Evolutionary conservation across 2,113 vertebrate species (phyloP).

Genomic region (Capricornis sumatraensis): DNA sequence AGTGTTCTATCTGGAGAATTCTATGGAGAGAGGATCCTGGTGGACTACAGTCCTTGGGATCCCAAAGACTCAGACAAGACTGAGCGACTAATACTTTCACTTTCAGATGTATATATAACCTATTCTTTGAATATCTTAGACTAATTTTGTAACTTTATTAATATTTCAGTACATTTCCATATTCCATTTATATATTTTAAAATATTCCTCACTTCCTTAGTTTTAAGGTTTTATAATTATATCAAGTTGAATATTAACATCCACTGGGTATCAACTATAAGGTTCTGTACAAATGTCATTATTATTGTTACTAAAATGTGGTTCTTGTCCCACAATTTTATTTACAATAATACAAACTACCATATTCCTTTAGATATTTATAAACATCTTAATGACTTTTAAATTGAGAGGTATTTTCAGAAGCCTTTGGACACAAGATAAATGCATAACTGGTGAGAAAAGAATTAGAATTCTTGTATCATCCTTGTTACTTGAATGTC

Average conservation of each 20-base stretch:
- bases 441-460: conserved; percentile 20
- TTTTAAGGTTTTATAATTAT: conserved; percentile 12
- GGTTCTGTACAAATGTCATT: background rate
- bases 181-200: background rate
- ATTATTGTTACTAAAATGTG: background rate
- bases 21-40: background rate
- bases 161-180: background rate
- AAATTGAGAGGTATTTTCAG: conserved; percentile 32
- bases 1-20: background rate
- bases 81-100: background rate
- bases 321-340: background rate
- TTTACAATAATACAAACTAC: background rate
- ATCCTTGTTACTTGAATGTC: conserved; percentile 20
- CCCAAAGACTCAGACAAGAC: background rate
- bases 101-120: background rate
- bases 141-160: background rate
- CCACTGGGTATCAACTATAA: background rate
- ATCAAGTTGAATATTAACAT: background rate
- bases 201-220: background rate
- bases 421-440: conserved; percentile 12
- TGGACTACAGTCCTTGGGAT: background rate
- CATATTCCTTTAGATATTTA: background rate
- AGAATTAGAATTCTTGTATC: conserved; percentile 70
- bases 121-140: background rate
- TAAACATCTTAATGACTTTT: conserved; percentile 27